phyloP scores from a whole-genome alignment of 2,888 invertebrate species.

The Ennomos quercinarius region DNA sequence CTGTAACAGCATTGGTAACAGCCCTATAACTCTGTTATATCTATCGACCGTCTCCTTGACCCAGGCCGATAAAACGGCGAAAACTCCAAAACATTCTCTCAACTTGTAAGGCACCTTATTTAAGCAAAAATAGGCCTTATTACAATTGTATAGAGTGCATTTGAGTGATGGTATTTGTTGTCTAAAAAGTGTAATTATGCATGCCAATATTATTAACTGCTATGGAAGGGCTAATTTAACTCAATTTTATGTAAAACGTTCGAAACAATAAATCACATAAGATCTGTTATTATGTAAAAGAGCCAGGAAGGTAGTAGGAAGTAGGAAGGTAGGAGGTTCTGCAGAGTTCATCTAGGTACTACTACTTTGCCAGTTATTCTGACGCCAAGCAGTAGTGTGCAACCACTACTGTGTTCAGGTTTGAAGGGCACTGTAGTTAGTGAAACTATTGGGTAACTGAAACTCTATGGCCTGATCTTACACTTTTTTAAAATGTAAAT shows the following conservation, averaged over 20 bases:
- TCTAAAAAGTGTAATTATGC: constrained; percentile 34
- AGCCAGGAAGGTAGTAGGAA: no score
- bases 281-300: not conserved
- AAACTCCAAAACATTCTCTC: constrained; percentile 48
- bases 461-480: no score
- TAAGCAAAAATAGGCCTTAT: constrained; percentile 8
- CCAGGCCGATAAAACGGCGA: constrained; percentile 46
- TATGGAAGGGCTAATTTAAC: constrained; percentile 2
- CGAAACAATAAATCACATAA: not conserved
- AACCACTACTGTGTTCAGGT: no score
- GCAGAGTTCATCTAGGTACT: no score
- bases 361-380: no score
- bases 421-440: no score
- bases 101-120: constrained; percentile 30
- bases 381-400: no score
- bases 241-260: constrained; percentile 1
- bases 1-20: constrained; percentile 28
- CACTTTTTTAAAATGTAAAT: no score
- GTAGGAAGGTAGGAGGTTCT: no score
- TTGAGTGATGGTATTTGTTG: not conserved
- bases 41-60: constrained; percentile 47
- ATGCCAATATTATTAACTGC: constrained; percentile 27
- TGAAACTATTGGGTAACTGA: no score
- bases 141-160: not conserved
- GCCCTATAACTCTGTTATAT: constrained; percentile 24